phyloP scores from a whole-genome alignment of 1,140 invertebrate genomes.

The Propsilocerus akamusi region DNA sequence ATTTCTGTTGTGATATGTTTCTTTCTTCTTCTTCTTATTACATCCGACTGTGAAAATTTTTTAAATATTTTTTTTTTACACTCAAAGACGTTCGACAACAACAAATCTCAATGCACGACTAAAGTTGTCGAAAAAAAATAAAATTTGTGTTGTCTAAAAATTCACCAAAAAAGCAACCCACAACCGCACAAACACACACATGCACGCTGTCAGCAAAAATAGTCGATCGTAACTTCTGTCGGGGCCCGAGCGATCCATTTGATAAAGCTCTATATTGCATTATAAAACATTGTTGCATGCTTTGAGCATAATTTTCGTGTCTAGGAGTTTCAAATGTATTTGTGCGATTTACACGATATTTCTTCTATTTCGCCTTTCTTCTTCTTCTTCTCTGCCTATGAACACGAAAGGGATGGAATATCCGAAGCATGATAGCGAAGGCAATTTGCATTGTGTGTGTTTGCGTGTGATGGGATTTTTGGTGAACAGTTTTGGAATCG shows the following conservation, averaged over 20 bases:
- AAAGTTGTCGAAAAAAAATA: not conserved
- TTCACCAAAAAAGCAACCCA: not conserved
- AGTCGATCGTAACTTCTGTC: not conserved
- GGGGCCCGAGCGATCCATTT: not conserved
- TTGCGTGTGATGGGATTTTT: not conserved
- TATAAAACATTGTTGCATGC: not conserved
- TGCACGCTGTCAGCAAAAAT: no score
- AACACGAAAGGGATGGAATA: conserved; percentile 1
- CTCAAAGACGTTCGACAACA: not conserved
- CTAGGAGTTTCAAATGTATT: not conserved
- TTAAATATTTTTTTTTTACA: not conserved
- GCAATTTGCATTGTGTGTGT: not conserved
- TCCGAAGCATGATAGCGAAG: not conserved
- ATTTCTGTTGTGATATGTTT: not conserved
- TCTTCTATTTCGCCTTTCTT: not conserved
- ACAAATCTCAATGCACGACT: conserved; percentile 2
- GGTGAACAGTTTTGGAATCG: not conserved
- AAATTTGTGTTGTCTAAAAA: no score
- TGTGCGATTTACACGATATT: not conserved
- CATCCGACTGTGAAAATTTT: not conserved
- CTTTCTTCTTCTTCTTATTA: not conserved
- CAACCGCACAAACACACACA: not conserved
- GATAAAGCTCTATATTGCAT: conserved; percentile 1
- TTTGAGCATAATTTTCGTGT: no score
- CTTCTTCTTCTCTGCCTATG: not conserved